These are phyloP conservation scores for Vidua macroura DNA, from an alignment of 2,113 vertebrate genomes.

Conservation along the genomic window DNA sequence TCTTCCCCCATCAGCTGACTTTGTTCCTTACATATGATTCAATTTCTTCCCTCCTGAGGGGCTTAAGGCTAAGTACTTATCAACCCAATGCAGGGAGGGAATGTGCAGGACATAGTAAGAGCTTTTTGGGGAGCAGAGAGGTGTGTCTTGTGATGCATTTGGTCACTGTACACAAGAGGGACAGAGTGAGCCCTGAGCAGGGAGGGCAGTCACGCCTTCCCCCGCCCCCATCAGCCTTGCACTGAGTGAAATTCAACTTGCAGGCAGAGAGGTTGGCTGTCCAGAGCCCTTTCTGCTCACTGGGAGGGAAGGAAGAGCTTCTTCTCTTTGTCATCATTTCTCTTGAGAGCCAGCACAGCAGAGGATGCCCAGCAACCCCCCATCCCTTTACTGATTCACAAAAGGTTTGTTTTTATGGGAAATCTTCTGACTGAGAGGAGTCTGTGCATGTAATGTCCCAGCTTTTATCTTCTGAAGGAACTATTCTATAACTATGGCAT, in stretches of 20 bases:
- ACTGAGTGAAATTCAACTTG: neutral
- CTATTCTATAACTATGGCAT: neutral
- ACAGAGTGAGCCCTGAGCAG: neutral
- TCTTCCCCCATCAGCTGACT: neutral
- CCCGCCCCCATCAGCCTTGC: neutral
- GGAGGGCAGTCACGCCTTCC: neutral
- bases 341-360: neutral
- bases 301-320: neutral
- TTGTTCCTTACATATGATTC: neutral
- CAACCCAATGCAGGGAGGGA: rapidly evolving
- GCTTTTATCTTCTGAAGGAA: neutral
- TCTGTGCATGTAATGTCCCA: neutral
- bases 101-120: neutral
- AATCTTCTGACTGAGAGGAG: neutral
- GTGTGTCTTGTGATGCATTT: neutral
- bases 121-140: neutral
- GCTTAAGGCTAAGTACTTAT: neutral
- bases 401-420: conserved; percentile 7
- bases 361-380: neutral
- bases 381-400: neutral
- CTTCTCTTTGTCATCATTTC: neutral
- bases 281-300: neutral
- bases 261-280: neutral
- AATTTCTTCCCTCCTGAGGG: neutral
- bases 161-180: neutral